Base-by-base conservation (phyloP, 2,113 vertebrate genomes). In the Montifringilla adamsi region DNA sequence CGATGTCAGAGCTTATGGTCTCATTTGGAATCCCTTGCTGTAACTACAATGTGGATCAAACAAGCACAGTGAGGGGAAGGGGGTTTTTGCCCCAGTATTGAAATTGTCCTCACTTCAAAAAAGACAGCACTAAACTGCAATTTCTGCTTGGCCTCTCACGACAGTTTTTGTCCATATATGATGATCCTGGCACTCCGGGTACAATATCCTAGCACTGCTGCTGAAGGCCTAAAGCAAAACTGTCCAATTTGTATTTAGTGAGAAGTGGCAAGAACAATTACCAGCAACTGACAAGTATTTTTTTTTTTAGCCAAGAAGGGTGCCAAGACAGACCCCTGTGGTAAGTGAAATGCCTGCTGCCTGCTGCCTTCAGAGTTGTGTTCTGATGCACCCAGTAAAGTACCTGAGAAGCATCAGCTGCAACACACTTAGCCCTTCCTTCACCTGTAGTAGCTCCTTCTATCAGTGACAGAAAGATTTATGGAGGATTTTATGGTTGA, bases 211-310 rank as follows among this genome's bases (percentile, higher is more conserved):
- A 11, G 41, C 6, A 4, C 27, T 33, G 56, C 63, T 31, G 33
- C 68, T 62, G 60, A 84, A 82, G 91, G 80, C 88, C 84, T 75
- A 35, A 27, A 75, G 77, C 73, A 68, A 72, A 89, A 79, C 53
- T 26, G 9, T 33, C 21, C 4, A 4, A 14, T 81, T 72, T 79
- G 28, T 30, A 64, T 68, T 63, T 59, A 52, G 20, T 35, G 35
- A 87, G 26, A 94, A 68, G 17, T 11, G 43, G 59, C 68, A 80
- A 50, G 62, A 75, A 16, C 24, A 49, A 39, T 59, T 26, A 62
- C 10, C 50, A 78, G 68, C 52, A 70, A 41, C 24, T 5, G 15
- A 52, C 17, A 74, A 72, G 39, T 12, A 33, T 52, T 75, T 37
- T 55, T 55, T 52, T 23, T 49, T 33, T 68, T 3, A n/a, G 53